Base-by-base conservation (phyloP, 2,797 vertebrate genomes). In the Cottoperca gobio region DNA sequence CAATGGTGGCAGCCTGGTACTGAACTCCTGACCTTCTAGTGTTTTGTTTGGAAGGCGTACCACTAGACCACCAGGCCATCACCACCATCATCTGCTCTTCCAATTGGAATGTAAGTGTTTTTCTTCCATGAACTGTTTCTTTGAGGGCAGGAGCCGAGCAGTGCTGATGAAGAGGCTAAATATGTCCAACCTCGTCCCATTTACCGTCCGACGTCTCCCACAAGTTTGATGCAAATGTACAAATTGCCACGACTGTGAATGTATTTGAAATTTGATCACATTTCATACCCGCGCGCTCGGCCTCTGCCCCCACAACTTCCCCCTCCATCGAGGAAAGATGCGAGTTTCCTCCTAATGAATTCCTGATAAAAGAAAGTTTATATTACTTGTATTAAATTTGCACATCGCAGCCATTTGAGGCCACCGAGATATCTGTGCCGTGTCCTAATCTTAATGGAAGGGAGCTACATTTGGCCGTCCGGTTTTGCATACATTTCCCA, bases 121-220 rank as follows among this genome's bases (percentile, higher is more conserved):
- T 95, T 94, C 95, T 94, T 95, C 94, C 93, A 95, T 94, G 14
- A 11, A 23, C 8, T 90, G 93, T 94, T 93, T 94, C 94, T 94
- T 91, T 92, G 93, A 93, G 91, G 91, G 91, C 93, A 87, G 93
- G 95, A 95, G 94, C 91, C 92, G 81, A 88, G 94, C 88, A 83
- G 91, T 90, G 93, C 94, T 93, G 95, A 95, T 91, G 94, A 92
- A 91, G 94, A 94, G 93, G 94, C 93, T 88, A 6, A 57, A 91
- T 77, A 86, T 93, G 92, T 88, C 81, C 52, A 76, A 80, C 85
- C 64, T 83, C 81, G 84, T 91, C 75, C 79, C 55, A 83, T 85
- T 86, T 81, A 53, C 73, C 66, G 76, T 85, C 90, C 87, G 57
- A 69, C 61, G 58, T 74, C 61, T 60, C 21, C 78, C 63, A 73